Conservation (phyloP, 2,888 invertebrate species). For the Pterostichus madidus region DNA sequence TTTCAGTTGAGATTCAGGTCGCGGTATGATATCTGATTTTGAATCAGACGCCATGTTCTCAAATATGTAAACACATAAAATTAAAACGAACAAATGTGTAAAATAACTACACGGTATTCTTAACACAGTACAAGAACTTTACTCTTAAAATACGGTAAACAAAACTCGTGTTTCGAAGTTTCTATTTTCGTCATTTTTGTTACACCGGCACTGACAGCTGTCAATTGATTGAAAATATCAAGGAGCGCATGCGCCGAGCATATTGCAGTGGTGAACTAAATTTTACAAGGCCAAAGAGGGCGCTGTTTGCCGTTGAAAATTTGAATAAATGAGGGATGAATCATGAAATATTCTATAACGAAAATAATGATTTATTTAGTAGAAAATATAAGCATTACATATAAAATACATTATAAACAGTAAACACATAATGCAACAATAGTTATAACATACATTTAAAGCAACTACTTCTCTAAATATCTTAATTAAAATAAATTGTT, state of each 20-base stretch:
- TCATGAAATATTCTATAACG: not conserved
- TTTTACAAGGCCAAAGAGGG: slow-evolving; percentile 31
- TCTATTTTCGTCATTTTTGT: slow-evolving; percentile 26
- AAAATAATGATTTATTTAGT: not conserved
- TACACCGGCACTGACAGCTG: slow-evolving; percentile 53
- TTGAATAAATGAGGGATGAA: not conserved
- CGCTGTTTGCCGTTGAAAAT: not conserved
- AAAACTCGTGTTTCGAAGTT: not conserved
- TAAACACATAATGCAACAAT: slow-evolving; percentile 1
- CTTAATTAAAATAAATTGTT: too few relatives aligned
- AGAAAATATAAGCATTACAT: not conserved
- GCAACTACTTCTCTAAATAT: too few relatives aligned
- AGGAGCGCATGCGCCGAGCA: slow-evolving; percentile 56
- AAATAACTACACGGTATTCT: slow-evolving; percentile 44
- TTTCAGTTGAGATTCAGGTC: slow-evolving; percentile 72
- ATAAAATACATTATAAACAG: slow-evolving; percentile 17
- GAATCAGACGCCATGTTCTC: slow-evolving; percentile 76
- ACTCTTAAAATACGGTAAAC: not conserved
- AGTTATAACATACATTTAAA: not conserved
- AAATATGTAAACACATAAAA: slow-evolving; percentile 63
- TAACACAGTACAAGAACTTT: slow-evolving; percentile 24
- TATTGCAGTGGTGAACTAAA: slow-evolving; percentile 52
- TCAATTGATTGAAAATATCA: slow-evolving; percentile 17
- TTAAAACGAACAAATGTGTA: slow-evolving; percentile 54
- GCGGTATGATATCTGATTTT: slow-evolving; percentile 71